Conservation (phyloP, 2,113 vertebrate genomes). For the Cricetomys ansorgei region DNA sequence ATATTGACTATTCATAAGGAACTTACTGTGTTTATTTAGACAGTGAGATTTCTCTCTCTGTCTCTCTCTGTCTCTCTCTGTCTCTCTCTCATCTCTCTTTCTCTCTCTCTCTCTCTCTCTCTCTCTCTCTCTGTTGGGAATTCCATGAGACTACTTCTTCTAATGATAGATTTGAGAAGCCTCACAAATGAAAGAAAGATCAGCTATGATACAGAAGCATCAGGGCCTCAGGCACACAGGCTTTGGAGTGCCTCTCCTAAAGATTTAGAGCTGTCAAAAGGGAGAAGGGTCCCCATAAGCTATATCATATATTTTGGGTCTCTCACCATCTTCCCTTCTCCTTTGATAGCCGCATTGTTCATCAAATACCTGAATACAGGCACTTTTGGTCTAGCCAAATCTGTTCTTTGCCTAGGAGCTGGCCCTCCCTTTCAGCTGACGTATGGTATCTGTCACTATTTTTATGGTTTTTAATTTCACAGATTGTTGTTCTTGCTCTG, state of each 20-base stretch:
- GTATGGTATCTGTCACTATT: neutral
- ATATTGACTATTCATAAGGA: neutral
- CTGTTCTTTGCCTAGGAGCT: neutral
- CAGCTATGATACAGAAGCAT: neutral
- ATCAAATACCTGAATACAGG: neutral
- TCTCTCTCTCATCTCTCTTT: no score
- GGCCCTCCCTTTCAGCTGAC: neutral
- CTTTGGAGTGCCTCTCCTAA: neutral
- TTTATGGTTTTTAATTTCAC: conserved; percentile 43
- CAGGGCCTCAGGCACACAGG: neutral
- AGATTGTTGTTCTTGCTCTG: neutral
- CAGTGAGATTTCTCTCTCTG: neutral
- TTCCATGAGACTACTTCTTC: neutral
- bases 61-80: no score
- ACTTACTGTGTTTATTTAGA: neutral
- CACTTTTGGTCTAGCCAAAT: neutral
- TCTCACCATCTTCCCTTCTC: neutral
- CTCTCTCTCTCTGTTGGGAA: no score
- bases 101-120: no score
- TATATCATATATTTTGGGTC: neutral
- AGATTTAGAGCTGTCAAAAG: neutral
- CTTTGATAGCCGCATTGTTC: neutral
- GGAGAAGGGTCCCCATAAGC: no score
- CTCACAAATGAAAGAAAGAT: neutral
- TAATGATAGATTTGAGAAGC: neutral